phyloP scores from a whole-genome alignment of 2,113 vertebrate species.

The Mirza zaza region DNA sequence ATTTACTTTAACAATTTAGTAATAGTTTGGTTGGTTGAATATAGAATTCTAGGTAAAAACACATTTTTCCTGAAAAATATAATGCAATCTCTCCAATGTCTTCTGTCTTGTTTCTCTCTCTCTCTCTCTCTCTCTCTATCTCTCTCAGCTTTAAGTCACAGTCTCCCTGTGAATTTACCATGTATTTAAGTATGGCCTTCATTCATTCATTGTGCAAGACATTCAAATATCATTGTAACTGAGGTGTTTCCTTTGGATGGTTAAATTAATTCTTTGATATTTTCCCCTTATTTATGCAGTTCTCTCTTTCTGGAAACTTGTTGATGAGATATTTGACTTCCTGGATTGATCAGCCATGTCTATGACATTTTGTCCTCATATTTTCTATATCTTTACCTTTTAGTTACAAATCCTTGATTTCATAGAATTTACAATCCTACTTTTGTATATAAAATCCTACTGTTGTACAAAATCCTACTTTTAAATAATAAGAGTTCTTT shows the following conservation, averaged over 20 bases:
- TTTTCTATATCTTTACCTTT: not conserved
- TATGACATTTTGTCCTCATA: not conserved
- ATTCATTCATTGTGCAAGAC: not conserved
- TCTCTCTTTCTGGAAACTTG: not conserved
- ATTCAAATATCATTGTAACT: not conserved
- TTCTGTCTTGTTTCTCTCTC: not conserved
- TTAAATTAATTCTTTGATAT: not conserved
- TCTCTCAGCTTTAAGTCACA: not conserved
- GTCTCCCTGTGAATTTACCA: not conserved
- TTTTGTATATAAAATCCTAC: too few species aligned
- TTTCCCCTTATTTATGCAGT: not conserved
- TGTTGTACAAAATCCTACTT: not conserved
- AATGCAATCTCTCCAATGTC: not conserved
- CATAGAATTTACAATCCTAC: not conserved
- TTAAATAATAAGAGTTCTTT: not conserved
- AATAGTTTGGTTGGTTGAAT: not conserved
- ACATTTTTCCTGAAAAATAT: not conserved
- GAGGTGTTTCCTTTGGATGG: not conserved
- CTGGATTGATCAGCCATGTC: not conserved
- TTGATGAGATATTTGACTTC: not conserved
- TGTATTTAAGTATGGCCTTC: not conserved
- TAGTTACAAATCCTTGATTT: not conserved
- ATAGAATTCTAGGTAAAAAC: conserved; percentile 18
- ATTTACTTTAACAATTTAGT: not conserved
- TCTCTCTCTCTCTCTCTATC: not conserved